Base-by-base conservation (phyloP, 2,888 invertebrate species). In the Diplazon laetatorius region DNA sequence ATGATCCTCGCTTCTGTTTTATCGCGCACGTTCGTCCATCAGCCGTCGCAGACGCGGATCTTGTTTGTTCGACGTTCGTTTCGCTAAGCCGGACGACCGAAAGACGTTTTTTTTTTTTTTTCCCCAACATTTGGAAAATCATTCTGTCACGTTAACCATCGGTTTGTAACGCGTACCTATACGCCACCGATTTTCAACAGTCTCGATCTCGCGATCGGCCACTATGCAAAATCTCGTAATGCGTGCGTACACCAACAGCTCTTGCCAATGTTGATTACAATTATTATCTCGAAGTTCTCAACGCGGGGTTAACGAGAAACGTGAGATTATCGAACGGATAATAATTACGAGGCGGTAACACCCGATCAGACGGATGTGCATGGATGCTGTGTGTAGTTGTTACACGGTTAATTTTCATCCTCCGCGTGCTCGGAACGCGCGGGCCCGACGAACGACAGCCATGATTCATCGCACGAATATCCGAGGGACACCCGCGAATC, bases 241-340 rank as follows among this genome's bases (percentile, higher is more conserved):
- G 52, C 78, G 78, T 78, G 75, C 71, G 75, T 75, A 78, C n/a
- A n/a, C n/a, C n/a, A n/a, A 78, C 71, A 75, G 66, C 78, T 25
- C n/a, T n/a, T n/a, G 78, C 75, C 75, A 78, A 78, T 78, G 75
- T 78, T 75, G 75, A 78, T 78, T 75, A 71, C 75, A 66, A 71
- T 75, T 77, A 75, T 75, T n/a, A n/a, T n/a, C 78, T 78, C 71
- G 75, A 66, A 78, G 78, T n/a, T n/a, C 78, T 66, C 73, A 68
- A 65, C 65, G 66, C 76, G 52, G n/a, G n/a, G n/a, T n/a, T 76
- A 75, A 75, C 70, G 18, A 78, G 78, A 50, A 71, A 63, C 78
- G 75, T n/a, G n/a, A n/a, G 75, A 78, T 75, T 78, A 78, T 75
- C 75, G 55, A 22, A 9, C 60, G 71, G 62, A 68, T 78, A 78